phyloP scores from a whole-genome alignment of 1,140 invertebrate species.

The Heliconius congener region DNA sequence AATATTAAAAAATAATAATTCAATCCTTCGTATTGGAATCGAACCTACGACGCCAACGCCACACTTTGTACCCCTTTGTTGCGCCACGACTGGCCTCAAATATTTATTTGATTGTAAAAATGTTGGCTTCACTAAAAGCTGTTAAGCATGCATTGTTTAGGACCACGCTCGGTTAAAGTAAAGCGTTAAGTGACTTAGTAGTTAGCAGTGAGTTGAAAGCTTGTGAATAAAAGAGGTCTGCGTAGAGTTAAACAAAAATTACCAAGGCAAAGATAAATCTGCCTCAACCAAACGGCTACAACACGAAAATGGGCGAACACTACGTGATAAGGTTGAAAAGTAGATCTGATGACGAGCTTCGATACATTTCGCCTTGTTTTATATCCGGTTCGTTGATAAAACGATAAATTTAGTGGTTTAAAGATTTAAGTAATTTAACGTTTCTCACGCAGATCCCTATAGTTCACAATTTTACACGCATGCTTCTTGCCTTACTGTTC shows the following conservation, averaged over 20 bases:
- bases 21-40: too few relatives aligned
- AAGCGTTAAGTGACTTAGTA: conserved; percentile 10
- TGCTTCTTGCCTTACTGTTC: conserved; percentile 83
- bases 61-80: too few relatives aligned
- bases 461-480: conserved; percentile 76
- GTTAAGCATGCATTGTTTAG: conserved; percentile 33
- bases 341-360: conserved; percentile 32
- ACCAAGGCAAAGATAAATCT: conserved; percentile 32
- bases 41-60: too few relatives aligned
- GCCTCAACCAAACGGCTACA: conserved; percentile 34
- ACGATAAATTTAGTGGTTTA: conserved; percentile 14
- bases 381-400: conserved; percentile 40
- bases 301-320: conserved; percentile 37
- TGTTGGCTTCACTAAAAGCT: conserved; percentile 16
- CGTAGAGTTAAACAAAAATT: conserved; percentile 43
- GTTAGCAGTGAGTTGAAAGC: conserved; percentile 36
- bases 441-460: conserved; percentile 63
- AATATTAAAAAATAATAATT: too few relatives aligned
- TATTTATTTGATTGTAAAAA: conserved; percentile 43
- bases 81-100: not conserved
- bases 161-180: conserved; percentile 5
- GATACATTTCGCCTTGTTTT: conserved; percentile 26
- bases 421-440: conserved; percentile 14
- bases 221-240: conserved; percentile 56
- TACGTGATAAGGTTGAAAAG: conserved; percentile 45